A percentile compares a stretch with the other conserved stretches of the same genome.
Evolutionary conservation across 2,888 invertebrate genomes (phyloP).

Genomic region (Andricus curvator): DNA sequence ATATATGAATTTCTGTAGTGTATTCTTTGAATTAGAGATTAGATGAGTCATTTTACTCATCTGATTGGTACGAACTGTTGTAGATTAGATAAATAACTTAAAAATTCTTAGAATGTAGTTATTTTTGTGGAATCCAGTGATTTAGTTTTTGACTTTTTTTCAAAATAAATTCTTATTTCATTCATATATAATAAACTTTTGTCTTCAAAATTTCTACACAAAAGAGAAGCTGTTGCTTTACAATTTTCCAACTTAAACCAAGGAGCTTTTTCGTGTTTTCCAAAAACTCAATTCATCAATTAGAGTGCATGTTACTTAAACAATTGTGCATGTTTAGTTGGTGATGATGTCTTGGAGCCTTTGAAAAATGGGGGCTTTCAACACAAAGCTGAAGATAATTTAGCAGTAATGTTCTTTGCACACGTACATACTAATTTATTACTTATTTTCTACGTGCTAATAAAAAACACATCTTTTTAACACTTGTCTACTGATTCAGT

Average conservation of each 20-base stretch:
- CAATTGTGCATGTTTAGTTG: neutral
- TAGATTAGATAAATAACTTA: neutral
- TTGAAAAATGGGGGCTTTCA: neutral
- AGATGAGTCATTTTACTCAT: neutral
- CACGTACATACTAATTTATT: neutral
- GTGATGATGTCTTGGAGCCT: neutral
- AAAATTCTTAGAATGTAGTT: neutral
- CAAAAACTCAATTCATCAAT: neutral
- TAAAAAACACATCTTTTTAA: neutral
- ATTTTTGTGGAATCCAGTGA: neutral
- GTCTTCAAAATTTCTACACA: neutral
- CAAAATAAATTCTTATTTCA: neutral
- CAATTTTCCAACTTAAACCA: neutral
- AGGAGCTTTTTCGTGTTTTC: neutral
- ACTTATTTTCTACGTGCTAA: conserved; percentile 1
- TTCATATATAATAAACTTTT: neutral
- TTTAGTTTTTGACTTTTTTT: neutral
- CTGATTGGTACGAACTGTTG: neutral
- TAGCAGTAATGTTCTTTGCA: conserved; percentile 2
- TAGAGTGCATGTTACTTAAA: neutral
- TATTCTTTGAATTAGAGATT: neutral
- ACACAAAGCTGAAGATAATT: neutral
- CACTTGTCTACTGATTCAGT: neutral
- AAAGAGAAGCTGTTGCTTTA: neutral
- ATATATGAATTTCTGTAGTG: neutral